Evolutionary conservation across 2,888 invertebrate genomes (phyloP).

Genomic region (Chorisops tibialis): DNA sequence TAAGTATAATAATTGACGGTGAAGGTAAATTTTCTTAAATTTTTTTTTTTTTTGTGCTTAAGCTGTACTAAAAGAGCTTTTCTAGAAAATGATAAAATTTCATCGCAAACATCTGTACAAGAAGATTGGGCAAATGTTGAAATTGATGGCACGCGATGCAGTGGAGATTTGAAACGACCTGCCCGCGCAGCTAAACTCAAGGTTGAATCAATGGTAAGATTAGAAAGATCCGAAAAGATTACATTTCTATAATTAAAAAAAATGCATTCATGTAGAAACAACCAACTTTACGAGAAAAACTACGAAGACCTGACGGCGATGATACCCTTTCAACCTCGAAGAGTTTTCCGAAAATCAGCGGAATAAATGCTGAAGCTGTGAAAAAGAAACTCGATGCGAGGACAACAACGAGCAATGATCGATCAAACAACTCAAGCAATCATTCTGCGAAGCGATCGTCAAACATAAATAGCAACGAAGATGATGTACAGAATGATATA

Average conservation of each 20-base stretch:
- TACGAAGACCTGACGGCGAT: conserved; percentile 41
- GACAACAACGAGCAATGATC: too few species aligned
- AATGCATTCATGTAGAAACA: conserved; percentile 38
- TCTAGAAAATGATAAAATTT: too few species aligned
- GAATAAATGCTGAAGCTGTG: too few species aligned
- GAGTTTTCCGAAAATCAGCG: conserved; percentile 31
- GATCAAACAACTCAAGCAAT: background rate
- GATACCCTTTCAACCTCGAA: conserved; percentile 25
- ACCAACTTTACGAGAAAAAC: conserved; percentile 37
- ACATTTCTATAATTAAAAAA: background rate
- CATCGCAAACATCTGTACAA: too few species aligned
- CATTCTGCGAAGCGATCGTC: conserved; percentile 9
- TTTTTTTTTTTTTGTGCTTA: too few species aligned
- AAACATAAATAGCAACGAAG: background rate
- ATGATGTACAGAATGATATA: background rate
- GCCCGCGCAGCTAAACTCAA: conserved; percentile 46
- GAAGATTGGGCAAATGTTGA: background rate
- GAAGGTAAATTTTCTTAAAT: conserved; percentile 5
- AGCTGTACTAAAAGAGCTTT: too few species aligned
- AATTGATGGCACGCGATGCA: conserved; percentile 23
- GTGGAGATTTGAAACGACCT: conserved; percentile 36
- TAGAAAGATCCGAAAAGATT: background rate
- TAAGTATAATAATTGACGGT: conserved; percentile 10
- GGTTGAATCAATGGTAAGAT: conserved; percentile 38
- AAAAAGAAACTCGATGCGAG: too few species aligned